A percentile compares a stretch with the other conserved stretches of the same genome.
phyloP scores from a whole-genome alignment of 2,113 vertebrate species.

The Gorsachius goisagi region DNA sequence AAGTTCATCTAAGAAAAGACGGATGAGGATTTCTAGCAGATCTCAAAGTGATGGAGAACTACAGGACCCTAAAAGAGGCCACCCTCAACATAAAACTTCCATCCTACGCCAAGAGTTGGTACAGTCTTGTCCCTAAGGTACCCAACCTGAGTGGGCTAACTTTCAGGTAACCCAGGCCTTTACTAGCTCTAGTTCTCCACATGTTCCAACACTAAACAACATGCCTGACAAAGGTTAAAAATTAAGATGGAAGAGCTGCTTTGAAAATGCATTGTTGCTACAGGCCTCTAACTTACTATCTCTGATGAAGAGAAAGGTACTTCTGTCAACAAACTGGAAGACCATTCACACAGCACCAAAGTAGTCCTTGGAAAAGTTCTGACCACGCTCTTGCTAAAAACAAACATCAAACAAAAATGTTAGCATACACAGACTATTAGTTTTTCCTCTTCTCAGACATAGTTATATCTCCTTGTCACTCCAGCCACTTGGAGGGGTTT shows the following conservation, averaged over 20 bases:
- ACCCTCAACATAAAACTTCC: not conserved
- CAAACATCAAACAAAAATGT: constrained; percentile 8
- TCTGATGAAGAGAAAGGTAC: not conserved
- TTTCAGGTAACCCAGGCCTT: not conserved
- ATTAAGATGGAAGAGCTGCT: not conserved
- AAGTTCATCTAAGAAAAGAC: not conserved
- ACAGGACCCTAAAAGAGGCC: not conserved
- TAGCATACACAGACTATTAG: not conserved
- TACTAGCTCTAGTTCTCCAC: not conserved
- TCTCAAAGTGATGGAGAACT: not conserved
- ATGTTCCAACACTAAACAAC: not conserved
- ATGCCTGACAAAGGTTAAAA: not conserved
- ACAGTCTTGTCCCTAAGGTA: not conserved
- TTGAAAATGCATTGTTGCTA: not conserved
- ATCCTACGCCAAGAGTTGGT: not conserved
- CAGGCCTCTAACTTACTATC: constrained; percentile 34
- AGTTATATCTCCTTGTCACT: not conserved
- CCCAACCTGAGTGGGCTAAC: not conserved
- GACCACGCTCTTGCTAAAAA: constrained; percentile 26
- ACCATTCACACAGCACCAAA: not conserved
- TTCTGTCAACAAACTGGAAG: not conserved
- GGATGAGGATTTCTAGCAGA: not conserved
- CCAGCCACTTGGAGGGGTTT: not conserved
- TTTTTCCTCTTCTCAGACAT: not conserved
- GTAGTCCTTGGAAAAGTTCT: constrained; percentile 21